These are phyloP conservation scores for Phortica magna DNA, from an alignment of 2,888 invertebrate species.

Conservation along the genomic window DNA sequence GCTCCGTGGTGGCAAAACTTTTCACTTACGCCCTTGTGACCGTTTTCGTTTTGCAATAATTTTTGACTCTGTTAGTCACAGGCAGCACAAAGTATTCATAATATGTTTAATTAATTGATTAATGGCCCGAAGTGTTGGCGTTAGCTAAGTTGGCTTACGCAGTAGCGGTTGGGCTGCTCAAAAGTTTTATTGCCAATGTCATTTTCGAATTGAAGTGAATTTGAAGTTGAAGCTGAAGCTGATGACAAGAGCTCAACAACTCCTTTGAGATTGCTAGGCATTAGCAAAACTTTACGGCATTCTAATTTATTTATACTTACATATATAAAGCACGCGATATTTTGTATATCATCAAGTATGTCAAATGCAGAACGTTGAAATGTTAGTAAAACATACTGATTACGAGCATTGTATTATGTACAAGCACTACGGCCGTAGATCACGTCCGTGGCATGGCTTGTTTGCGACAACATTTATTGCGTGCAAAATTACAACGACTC, in stretches of 20 bases:
- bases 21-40: constrained; percentile 47
- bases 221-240: neutral
- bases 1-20: neutral
- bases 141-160: constrained; percentile 1
- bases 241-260: neutral
- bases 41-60: constrained; percentile 46
- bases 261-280: neutral
- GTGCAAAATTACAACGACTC: neutral
- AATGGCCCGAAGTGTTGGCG: constrained; percentile 59
- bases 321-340: constrained; percentile 35
- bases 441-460: neutral
- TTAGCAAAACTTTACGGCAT: neutral
- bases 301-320: constrained; percentile 3
- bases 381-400: too few species aligned
- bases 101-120: constrained; percentile 73
- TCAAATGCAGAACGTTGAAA: too few species aligned
- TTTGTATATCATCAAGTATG: too few species aligned
- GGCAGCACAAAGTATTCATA: constrained; percentile 61
- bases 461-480: constrained; percentile 15
- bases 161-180: too few species aligned
- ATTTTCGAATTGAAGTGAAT: neutral
- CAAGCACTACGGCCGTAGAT: neutral
- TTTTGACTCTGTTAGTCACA: constrained; percentile 27
- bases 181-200: neutral
- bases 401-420: too few species aligned